These are phyloP conservation scores for Centrocercus urophasianus DNA, from an alignment of 2,113 vertebrate genomes.

Conservation along the genomic window DNA sequence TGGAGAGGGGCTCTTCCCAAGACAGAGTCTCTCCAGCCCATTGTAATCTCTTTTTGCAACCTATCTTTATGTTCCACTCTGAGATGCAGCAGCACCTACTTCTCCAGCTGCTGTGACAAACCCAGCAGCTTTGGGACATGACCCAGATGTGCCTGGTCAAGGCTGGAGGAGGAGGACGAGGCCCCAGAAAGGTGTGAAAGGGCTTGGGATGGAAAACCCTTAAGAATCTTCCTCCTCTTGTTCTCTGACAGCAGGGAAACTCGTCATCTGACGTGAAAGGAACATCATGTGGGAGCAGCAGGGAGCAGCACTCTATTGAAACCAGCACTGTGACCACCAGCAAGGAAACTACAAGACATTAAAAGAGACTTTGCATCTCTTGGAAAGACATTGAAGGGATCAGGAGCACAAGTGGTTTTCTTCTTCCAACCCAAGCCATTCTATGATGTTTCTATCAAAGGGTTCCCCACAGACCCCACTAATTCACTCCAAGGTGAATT, in stretches of 20 bases:
- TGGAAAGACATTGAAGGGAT: too few species aligned
- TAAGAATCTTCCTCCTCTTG: background rate
- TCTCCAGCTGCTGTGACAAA: background rate
- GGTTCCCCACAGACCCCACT: background rate
- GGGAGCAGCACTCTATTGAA: too few species aligned
- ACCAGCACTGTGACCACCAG: too few species aligned
- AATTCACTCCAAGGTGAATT: background rate
- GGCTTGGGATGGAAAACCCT: background rate
- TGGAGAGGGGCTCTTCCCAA: rapidly evolving
- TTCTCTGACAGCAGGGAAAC: background rate
- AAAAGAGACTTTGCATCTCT: too few species aligned
- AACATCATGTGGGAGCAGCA: too few species aligned
- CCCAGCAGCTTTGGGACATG: background rate
- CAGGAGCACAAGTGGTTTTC: too few species aligned
- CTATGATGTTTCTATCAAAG: too few species aligned
- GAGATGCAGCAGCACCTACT: background rate
- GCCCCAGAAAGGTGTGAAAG: background rate
- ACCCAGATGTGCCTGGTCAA: background rate
- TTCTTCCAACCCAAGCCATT: too few species aligned
- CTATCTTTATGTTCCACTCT: rapidly evolving
- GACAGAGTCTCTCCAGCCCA: background rate
- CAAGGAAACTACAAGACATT: too few species aligned
- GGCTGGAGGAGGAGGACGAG: rapidly evolving
- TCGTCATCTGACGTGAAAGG: background rate
- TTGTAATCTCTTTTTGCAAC: rapidly evolving